phyloP scores from a whole-genome alignment of 2,113 vertebrate species.

The Aythya baeri region DNA sequence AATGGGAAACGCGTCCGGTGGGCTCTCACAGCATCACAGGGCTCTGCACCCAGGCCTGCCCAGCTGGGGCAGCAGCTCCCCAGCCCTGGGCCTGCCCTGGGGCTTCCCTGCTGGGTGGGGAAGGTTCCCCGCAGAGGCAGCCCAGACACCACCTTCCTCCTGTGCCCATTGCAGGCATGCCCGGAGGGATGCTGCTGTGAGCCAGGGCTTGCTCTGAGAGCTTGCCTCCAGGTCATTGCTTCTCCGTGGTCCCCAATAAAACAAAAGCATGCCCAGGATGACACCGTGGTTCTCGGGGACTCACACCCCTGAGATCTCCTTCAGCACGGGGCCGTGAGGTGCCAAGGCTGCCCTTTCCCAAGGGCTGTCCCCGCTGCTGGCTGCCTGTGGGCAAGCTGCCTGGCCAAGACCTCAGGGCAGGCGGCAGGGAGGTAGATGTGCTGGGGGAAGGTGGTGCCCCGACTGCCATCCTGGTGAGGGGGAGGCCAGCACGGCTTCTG shows the following conservation, averaged over 20 bases:
- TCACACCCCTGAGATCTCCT: not conserved
- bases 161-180: rapidly evolving
- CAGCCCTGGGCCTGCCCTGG: rapidly evolving
- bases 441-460: not conserved
- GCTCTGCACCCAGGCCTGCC: not conserved
- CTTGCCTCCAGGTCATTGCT: not conserved
- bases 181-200: rapidly evolving
- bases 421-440: rapidly evolving
- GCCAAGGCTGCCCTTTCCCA: not conserved
- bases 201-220: rapidly evolving
- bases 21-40: not conserved
- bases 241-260: not conserved
- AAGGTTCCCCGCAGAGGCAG: no score
- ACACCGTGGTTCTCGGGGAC: not conserved
- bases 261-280: rapidly evolving
- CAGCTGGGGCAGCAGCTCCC: not conserved
- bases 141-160: not conserved
- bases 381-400: not conserved
- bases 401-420: rapidly evolving
- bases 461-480: not conserved
- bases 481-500: not conserved
- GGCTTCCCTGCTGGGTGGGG: not conserved
- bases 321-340: not conserved
- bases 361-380: not conserved
- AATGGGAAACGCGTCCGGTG: rapidly evolving